Evolutionary conservation across 2,888 invertebrate species (phyloP), one percentile per base, ranked within the genome.

Genomic region (Buathra laborator): DNA sequence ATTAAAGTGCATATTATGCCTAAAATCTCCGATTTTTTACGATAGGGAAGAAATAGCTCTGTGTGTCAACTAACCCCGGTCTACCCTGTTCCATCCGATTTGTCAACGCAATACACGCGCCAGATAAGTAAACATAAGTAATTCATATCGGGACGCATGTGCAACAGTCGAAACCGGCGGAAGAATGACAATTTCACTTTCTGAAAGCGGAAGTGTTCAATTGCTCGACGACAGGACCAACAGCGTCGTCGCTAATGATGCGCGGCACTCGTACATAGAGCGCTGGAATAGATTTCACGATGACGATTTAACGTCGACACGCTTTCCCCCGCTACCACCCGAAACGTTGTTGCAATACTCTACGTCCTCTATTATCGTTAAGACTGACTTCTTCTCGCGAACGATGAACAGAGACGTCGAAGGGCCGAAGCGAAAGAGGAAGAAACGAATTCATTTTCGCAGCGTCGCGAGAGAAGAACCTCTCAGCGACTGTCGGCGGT

Each of bases 371-470:
- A 37, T 1, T 5, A 37, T 37, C 7, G 37, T 7, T 3, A 37
- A 37, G 37, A 37, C 2, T 56, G 56, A 56, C 12, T 24, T 59
- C 32, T 29, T 62, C 46, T 56, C 71, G 44, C 5, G 16, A 2
- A 46, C 4, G 59, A 46, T 44, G 37, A 62, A 29, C 29, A 44
- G 44, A 62, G 66, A 66, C 16, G 16, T 19, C 16, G 7, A 19
- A 56, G 19, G 19, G 19, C 4, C 5, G 19, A 37, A 66, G 43
- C n/a, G 43, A 37, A 43, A 10, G 43, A 66, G 43, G 10, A 37
- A 66, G 81, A 77, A 76, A 70, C 59, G 66, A 72, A 72, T 83
- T 84, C 88, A 87, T 89, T 89, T 88, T 87, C 79, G 76, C 78
- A 46, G 84, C 81, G 62, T 68, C 67, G 71, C 62, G 64, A 62